Conservation (phyloP, 2,113 vertebrate species). For the Gavia stellata region DNA sequence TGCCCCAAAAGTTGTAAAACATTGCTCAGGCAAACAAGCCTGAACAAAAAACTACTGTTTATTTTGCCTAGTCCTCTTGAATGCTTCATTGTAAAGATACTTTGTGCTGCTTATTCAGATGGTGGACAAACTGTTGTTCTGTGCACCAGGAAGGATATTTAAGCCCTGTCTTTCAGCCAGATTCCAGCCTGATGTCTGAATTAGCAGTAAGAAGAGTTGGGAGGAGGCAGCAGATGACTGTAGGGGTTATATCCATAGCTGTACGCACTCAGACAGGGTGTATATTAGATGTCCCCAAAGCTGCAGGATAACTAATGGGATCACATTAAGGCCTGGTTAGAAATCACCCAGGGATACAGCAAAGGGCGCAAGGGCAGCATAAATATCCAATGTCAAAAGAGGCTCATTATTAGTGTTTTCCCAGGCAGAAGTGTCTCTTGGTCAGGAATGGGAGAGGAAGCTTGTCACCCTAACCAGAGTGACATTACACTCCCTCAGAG, state of each 20-base stretch:
- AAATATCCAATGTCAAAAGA: slow-evolving; percentile 18
- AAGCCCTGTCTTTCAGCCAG: not conserved
- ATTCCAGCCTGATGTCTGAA: not conserved
- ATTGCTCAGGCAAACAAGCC: not conserved
- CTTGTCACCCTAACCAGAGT: not conserved
- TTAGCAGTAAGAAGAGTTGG: not conserved
- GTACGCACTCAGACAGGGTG: not conserved
- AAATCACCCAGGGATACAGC: slow-evolving; percentile 17
- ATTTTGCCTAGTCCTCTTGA: not conserved
- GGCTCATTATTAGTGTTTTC: slow-evolving; percentile 7
- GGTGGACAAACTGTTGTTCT: not conserved
- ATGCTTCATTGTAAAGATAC: not conserved
- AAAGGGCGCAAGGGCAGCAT: slow-evolving; percentile 3
- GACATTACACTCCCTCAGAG: not conserved
- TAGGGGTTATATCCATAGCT: not conserved
- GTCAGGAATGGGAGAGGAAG: not conserved
- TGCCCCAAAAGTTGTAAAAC: not conserved
- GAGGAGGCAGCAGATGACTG: not conserved
- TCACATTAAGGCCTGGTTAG: slow-evolving; percentile 43
- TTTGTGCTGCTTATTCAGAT: not conserved
- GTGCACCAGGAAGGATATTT: not conserved
- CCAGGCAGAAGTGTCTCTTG: not conserved
- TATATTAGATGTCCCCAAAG: slow-evolving; percentile 17
- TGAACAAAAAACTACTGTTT: not conserved
- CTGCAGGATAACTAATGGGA: slow-evolving; percentile 34